Evolutionary conservation across 2,888 invertebrate genomes (phyloP).

Genomic region (Pseudeuparius sepicola): DNA sequence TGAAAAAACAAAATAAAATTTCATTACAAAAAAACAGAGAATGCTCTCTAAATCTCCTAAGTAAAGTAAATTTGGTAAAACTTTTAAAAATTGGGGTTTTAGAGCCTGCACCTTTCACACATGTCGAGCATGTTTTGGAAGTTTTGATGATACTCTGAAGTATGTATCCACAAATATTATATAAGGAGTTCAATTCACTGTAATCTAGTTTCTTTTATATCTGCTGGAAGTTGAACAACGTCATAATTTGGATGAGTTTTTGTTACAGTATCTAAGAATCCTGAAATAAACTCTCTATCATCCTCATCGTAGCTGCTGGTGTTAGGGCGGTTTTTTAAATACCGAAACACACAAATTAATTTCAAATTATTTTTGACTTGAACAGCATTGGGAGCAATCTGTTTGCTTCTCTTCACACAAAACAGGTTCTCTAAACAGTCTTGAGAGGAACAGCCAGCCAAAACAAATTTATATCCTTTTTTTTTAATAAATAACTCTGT

Average conservation of each 20-base stretch:
- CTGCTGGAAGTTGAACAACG: conserved; percentile 10
- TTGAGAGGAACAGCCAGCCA: conserved; percentile 22
- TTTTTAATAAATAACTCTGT: conserved; percentile 19
- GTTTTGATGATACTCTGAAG: conserved; percentile 10
- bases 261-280: conserved; percentile 18
- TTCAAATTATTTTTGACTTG: conserved; percentile 21
- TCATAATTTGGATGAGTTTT: conserved; percentile 1
- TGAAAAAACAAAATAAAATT: conserved; percentile 10
- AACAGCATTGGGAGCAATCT: conserved; percentile 18
- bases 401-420: conserved; percentile 18
- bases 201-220: conserved; percentile 12
- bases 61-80: conserved; percentile 13
- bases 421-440: conserved; percentile 24
- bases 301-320: conserved; percentile 20
- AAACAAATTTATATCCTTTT: conserved; percentile 18
- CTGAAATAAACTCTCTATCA: conserved; percentile 20
- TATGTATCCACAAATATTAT: conserved; percentile 19
- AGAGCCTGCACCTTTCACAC: conserved; percentile 11
- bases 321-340: conserved; percentile 14
- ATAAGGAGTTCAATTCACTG: conserved; percentile 21
- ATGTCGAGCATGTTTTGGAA: conserved; percentile 13
- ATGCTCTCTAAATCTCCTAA: conserved; percentile 1
- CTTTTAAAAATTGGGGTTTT: conserved; percentile 11
- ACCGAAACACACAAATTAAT: conserved; percentile 21
- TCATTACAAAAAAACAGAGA: conserved; percentile 15